These are phyloP conservation scores for Gallinago nigripennis DNA, from an alignment of 2,797 vertebrate genomes.

Conservation along the genomic window DNA sequence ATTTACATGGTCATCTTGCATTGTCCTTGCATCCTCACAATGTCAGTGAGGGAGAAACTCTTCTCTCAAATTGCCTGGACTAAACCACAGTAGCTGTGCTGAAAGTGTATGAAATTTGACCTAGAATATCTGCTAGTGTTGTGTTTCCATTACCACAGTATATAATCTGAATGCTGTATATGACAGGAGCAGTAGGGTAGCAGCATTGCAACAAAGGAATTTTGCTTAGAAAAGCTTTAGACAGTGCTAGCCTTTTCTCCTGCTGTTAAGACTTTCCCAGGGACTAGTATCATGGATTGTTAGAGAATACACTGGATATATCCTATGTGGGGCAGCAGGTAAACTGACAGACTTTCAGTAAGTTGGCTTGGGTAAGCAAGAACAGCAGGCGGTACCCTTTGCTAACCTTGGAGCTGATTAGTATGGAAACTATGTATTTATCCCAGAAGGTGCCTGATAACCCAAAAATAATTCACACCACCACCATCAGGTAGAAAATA, in stretches of 20 bases:
- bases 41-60: not conserved
- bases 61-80: not conserved
- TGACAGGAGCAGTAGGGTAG: not conserved
- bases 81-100: not conserved
- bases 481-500: not conserved
- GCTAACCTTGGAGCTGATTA: slow-evolving; percentile 9
- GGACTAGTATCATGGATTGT: not conserved
- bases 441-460: not conserved
- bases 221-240: not conserved
- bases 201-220: not conserved
- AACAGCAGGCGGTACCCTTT: not conserved
- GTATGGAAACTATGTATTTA: not conserved
- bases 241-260: not conserved
- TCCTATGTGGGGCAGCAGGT: not conserved
- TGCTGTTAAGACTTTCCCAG: not conserved
- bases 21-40: not conserved
- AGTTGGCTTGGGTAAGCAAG: not conserved
- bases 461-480: not conserved
- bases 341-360: not conserved
- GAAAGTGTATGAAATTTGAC: not conserved
- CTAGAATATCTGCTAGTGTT: not conserved
- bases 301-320: not conserved
- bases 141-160: not conserved
- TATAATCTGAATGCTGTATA: not conserved
- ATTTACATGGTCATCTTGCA: not conserved